Evolutionary conservation across 2,888 invertebrate species (phyloP), one percentile per base, ranked within the genome.

Genomic region (Oscheius sp.): DNA sequence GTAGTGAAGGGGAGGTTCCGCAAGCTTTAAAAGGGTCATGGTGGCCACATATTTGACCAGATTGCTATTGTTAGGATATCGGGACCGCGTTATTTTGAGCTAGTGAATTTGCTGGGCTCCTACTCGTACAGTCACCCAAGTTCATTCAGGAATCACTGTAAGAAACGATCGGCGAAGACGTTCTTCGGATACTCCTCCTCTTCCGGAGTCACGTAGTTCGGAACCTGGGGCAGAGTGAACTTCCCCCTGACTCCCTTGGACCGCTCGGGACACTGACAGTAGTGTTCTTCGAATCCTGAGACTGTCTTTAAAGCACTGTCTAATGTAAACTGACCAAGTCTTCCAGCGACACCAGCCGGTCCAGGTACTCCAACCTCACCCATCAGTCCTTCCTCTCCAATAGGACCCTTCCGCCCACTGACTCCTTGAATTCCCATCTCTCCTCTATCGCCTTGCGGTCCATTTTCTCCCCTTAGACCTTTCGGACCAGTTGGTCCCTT

Each of bases 231-330:
- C 35, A 72, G 32, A 4, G 13, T 33, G 21, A 72, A 72, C 10
- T 37, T 35, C 9, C 72, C 72, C 10, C 72, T n/a, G 33, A 72
- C 72, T 37, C 72, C 72, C 37, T 60, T 60, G 3, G 72, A 72
- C 3, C 72, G 29, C 21, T 47, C n/a, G 7, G 72, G 72, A 53
- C 72, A 72, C 35, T 72, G 51, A 32, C 72, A 72, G 47, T 62
- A 72, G 35, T 51, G 62, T 29, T 72, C 35, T 11, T 62, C 60
- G 32, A 63, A 72, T 21, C 72, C 72, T 72, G 7, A 32, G 51
- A 59, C 13, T 53, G 5, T 37, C 21, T 32, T 33, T 37, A 33
- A 33, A n/a, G 9, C 2, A 2, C 21, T 32, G 10, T 2, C 11
- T 11, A n/a, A 13, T 21, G 47, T 2, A 47, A 29, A 3, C 37